phyloP scores from a whole-genome alignment of 2,113 vertebrate species.

The Fregata magnificens region DNA sequence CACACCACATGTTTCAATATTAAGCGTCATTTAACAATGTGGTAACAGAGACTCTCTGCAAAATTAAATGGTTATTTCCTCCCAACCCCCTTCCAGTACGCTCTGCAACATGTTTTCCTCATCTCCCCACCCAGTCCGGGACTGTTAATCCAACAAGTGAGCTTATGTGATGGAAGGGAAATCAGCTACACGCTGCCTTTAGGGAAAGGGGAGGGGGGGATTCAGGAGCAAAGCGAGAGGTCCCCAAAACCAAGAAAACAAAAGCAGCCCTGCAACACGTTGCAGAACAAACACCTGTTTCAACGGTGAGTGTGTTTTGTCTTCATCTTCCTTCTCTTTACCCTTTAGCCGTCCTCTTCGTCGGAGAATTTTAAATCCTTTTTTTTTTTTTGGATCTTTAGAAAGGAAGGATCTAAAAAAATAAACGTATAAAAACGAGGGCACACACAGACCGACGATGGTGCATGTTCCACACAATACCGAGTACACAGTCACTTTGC shows the following conservation, averaged over 20 bases:
- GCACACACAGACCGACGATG: conserved; percentile 73
- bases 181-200: not conserved
- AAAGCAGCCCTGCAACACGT: conserved; percentile 65
- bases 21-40: conserved; percentile 8
- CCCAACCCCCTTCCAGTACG: not conserved
- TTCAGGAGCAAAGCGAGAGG: not conserved
- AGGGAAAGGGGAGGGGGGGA: not conserved
- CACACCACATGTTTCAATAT: not conserved
- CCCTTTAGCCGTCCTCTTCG: conserved; percentile 42
- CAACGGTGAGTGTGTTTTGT: conserved; percentile 31
- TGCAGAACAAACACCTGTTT: conserved; percentile 74
- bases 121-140: not conserved
- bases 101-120: not conserved
- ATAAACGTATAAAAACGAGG: conserved; percentile 70
- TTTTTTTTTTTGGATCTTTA: not conserved
- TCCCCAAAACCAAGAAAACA: not conserved
- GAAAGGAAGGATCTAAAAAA: conserved; percentile 70
- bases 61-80: conserved; percentile 15
- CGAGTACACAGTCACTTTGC: conserved; percentile 63
- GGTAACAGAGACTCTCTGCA: conserved; percentile 25
- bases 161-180: not conserved
- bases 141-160: conserved; percentile 44
- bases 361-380: conserved; percentile 48
- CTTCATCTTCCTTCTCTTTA: conserved; percentile 28
- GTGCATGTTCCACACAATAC: conserved; percentile 71